Percentiles rank a stretch among this genome's conserved stretches.
Conservation (phyloP, 1,140 invertebrate species). For the Rhyacophila brunnea region DNA sequence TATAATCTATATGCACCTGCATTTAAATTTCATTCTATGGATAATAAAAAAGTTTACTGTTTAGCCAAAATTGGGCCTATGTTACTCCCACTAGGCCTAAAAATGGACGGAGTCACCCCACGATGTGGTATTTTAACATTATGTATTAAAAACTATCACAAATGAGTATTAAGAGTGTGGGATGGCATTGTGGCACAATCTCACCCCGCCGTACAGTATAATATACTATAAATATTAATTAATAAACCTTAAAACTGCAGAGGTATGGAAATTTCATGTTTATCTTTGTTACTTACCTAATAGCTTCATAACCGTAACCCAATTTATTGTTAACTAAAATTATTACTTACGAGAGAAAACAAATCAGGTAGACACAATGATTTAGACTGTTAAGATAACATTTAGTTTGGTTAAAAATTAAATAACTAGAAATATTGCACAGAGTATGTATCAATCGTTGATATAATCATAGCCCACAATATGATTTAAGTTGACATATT, state of each 20-base stretch:
- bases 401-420: slow-evolving; percentile 61
- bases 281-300: slow-evolving; percentile 40
- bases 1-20: too few relatives aligned
- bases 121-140: too few relatives aligned
- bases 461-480: slow-evolving; percentile 56
- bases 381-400: slow-evolving; percentile 52
- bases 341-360: slow-evolving; percentile 53
- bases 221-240: slow-evolving; percentile 43
- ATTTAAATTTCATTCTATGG: too few relatives aligned
- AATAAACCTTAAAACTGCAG: slow-evolving; percentile 55
- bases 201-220: slow-evolving; percentile 15
- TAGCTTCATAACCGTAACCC: slow-evolving; percentile 48
- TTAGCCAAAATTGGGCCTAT: too few relatives aligned
- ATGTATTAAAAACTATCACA: too few relatives aligned
- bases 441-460: slow-evolving; percentile 57
- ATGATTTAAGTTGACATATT: slow-evolving; percentile 31
- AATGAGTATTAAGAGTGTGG: slow-evolving; percentile 6
- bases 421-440: slow-evolving; percentile 65
- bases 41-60: too few relatives aligned
- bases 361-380: slow-evolving; percentile 52
- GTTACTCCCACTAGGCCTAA: too few relatives aligned
- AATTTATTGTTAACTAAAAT: slow-evolving; percentile 46
- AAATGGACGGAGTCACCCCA: too few relatives aligned
- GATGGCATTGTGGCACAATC: too few relatives aligned
- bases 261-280: slow-evolving; percentile 55